Conservation (phyloP, 2,888 invertebrate genomes). For the Azorinus chamasolen region DNA sequence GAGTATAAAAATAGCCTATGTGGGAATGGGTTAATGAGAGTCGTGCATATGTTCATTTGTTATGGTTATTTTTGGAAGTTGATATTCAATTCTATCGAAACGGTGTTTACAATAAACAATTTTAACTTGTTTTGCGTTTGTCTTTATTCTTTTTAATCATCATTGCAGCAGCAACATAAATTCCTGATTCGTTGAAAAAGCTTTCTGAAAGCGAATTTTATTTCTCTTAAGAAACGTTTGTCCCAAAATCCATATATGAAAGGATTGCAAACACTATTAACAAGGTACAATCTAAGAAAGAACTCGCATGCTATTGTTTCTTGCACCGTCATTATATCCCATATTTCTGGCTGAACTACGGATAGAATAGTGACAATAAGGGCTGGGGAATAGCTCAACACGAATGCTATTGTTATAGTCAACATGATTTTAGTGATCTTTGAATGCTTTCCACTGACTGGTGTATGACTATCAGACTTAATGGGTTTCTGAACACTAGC, state of each 20-base stretch:
- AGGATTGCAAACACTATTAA: conserved; percentile 69
- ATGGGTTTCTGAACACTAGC: not conserved
- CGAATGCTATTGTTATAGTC: conserved; percentile 63
- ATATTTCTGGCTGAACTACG: conserved; percentile 46
- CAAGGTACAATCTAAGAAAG: conserved; percentile 56
- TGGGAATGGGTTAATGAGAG: too few species aligned
- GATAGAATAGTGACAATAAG: conserved; percentile 55
- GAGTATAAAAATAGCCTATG: too few species aligned
- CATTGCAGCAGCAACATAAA: not conserved
- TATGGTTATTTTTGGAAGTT: too few species aligned
- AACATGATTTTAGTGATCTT: conserved; percentile 69
- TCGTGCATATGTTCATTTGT: too few species aligned
- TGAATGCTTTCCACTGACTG: conserved; percentile 30
- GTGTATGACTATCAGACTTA: conserved; percentile 1
- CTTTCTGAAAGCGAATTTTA: conserved; percentile 35
- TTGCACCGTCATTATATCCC: conserved; percentile 38
- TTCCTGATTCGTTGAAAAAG: not conserved
- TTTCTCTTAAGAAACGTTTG: conserved; percentile 62
- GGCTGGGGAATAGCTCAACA: conserved; percentile 63
- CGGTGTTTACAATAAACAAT: not conserved
- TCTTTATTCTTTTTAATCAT: not conserved
- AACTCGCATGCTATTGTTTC: conserved; percentile 53
- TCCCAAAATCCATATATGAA: conserved; percentile 71
- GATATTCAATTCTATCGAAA: too few species aligned
- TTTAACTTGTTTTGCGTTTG: not conserved